A percentile compares a stretch with the other conserved stretches of the same genome.
These are phyloP conservation scores for Lepetodrilus schrolli DNA, from an alignment of 2,888 invertebrate genomes.

Conservation along the genomic window DNA sequence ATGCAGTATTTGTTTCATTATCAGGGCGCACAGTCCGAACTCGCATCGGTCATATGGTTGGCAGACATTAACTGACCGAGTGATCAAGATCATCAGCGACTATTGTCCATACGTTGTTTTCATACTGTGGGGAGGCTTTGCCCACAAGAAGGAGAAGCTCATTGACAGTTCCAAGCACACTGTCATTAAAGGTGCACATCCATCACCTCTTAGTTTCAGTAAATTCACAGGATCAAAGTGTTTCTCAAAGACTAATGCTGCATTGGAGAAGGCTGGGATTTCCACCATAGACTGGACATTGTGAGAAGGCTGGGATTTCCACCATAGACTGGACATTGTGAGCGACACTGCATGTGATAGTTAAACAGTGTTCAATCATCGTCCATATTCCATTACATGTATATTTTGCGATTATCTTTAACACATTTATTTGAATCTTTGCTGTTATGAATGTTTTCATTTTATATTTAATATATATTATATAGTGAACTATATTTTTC, in stretches of 20 bases:
- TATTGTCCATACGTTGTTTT: conserved; percentile 61
- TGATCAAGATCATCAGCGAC: conserved; percentile 61
- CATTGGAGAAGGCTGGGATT: conserved; percentile 51
- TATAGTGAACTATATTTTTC: too few relatives aligned
- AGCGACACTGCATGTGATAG: too few relatives aligned
- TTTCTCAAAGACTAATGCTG: conserved; percentile 64
- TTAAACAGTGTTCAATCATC: too few relatives aligned
- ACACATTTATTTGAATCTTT: too few relatives aligned
- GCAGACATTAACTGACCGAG: conserved; percentile 69
- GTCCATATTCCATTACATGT: too few relatives aligned
- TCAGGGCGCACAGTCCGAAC: conserved; percentile 67
- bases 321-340: too few relatives aligned
- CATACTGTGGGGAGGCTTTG: conserved; percentile 71
- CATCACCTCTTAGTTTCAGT: conserved; percentile 67
- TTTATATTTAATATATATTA: too few relatives aligned
- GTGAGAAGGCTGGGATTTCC: too few relatives aligned
- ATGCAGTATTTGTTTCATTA: conserved; percentile 1
- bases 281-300: conserved; percentile 63
- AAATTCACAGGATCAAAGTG: conserved; percentile 67
- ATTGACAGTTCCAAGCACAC: conserved; percentile 60
- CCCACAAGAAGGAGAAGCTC: conserved; percentile 69
- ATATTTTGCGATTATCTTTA: too few relatives aligned
- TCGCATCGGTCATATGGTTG: conserved; percentile 70
- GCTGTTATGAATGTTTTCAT: too few relatives aligned
- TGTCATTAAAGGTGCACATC: conserved; percentile 70